Evolutionary conservation across 2,888 invertebrate species (phyloP).

Genomic region (Cetonia aurata): DNA sequence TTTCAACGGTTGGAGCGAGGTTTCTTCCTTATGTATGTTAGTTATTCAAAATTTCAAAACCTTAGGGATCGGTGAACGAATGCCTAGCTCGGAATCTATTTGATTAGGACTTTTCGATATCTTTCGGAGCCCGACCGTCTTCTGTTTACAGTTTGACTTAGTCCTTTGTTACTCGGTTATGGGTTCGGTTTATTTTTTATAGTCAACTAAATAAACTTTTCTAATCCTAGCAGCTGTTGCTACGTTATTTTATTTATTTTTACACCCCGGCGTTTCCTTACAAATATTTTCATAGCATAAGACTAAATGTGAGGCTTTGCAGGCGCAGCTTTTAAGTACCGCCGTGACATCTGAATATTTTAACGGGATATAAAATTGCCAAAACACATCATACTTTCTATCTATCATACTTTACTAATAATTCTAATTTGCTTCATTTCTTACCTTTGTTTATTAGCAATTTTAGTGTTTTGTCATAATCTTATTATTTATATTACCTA

Average conservation of each 20-base stretch:
- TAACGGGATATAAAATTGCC: too few species aligned
- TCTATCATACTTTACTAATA: too few species aligned
- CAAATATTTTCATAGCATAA: conserved; percentile 4
- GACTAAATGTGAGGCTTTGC: neutral
- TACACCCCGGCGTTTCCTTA: conserved; percentile 37
- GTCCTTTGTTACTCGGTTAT: conserved; percentile 35
- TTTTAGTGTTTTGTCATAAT: too few species aligned
- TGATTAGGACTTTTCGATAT: conserved; percentile 50
- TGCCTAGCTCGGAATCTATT: conserved; percentile 37
- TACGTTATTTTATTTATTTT: conserved; percentile 43
- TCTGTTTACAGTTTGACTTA: conserved; percentile 50
- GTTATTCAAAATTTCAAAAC: conserved; percentile 13
- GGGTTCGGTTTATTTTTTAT: conserved; percentile 32
- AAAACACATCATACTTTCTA: too few species aligned
- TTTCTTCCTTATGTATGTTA: conserved; percentile 2
- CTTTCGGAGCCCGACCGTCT: conserved; percentile 48
- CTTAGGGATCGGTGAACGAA: conserved; percentile 2
- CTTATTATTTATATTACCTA: too few species aligned
- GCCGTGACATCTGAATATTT: too few species aligned
- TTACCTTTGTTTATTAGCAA: too few species aligned
- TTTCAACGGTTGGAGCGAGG: neutral
- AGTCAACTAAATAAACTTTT: conserved; percentile 29
- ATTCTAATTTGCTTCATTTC: too few species aligned
- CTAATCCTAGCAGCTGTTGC: conserved; percentile 44
- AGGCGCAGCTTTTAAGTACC: neutral